Evolutionary conservation across 2,888 invertebrate species (phyloP), one percentile per base, ranked within the genome.

Genomic region (Caenorhabditis auriculariae): DNA sequence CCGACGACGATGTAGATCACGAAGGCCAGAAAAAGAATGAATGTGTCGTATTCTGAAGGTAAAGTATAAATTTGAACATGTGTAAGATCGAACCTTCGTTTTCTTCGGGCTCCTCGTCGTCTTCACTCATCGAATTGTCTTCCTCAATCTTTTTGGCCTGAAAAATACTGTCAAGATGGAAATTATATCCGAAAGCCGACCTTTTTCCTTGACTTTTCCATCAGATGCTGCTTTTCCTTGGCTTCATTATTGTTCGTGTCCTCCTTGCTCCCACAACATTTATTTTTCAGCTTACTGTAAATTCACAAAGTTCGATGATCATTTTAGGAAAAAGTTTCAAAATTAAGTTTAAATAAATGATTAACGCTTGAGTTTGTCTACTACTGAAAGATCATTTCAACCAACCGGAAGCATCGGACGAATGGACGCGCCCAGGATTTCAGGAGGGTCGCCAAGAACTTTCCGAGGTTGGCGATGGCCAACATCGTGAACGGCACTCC

Each of bases 401-500:
- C 35, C n/a, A 9, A n/a, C 9, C 9, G 35, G n/a, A 32, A 32
- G n/a, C 35, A 9, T 32, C n/a, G 38, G 7, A 74, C 45, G 29
- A 74, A 72, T 4, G 76, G 76, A 19, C 63, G 45, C 0, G 72
- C 62, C 63, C 74, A 72, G 12, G 61, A 37, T 46, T 75, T 76
- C 47, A 78, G 54, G 21, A 78, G 52, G 1, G 72, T 65, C 3
- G 77, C 76, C 38, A 78, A 52, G 50, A 78, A 78, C 48, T 78
- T 78, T 38, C 78, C 78, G 29, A 78, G 59, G 52, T 78, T 78
- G 0, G 78, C 78, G 15, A 78, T 75, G 19, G 74, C 77, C 55
- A 78, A 62, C 78, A 78, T 76, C 0, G 77, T 68, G 35, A 75
- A 72, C n/a, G 78, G 78, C 4, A 78, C 76, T 26, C 78, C 78